These are phyloP conservation scores for Cantharis lateralis DNA, from an alignment of 2,888 invertebrate genomes.

Conservation along the genomic window DNA sequence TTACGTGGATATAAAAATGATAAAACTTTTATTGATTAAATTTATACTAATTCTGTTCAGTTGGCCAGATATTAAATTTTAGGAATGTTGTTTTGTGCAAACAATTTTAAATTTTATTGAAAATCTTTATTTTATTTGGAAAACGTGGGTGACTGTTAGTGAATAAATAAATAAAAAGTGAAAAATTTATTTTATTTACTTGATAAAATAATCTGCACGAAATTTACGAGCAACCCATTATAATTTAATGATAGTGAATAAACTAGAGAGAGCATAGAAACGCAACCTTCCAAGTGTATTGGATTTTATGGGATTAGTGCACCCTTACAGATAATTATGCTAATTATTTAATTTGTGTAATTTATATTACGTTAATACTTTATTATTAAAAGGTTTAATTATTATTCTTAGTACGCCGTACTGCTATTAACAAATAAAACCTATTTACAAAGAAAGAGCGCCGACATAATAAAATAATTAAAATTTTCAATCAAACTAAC, in stretches of 20 bases:
- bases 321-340: background rate
- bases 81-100: background rate
- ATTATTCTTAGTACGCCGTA: background rate
- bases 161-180: background rate
- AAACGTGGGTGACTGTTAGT: background rate
- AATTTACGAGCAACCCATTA: background rate
- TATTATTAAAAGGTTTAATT: background rate
- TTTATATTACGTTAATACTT: background rate
- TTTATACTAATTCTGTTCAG: background rate
- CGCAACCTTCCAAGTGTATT: background rate
- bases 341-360: background rate
- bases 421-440: background rate
- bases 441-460: too few species aligned
- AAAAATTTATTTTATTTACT: background rate
- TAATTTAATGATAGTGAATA: background rate
- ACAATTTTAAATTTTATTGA: background rate
- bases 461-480: too few species aligned
- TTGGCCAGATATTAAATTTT: background rate
- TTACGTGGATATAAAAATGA: background rate
- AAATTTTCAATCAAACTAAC: too few species aligned
- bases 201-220: background rate
- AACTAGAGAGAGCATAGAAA: background rate
- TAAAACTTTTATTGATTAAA: background rate
- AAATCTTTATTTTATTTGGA: background rate
- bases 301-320: background rate